These are phyloP conservation scores for Chrysolina americana DNA, from an alignment of 2,888 invertebrate genomes.

Conservation along the genomic window DNA sequence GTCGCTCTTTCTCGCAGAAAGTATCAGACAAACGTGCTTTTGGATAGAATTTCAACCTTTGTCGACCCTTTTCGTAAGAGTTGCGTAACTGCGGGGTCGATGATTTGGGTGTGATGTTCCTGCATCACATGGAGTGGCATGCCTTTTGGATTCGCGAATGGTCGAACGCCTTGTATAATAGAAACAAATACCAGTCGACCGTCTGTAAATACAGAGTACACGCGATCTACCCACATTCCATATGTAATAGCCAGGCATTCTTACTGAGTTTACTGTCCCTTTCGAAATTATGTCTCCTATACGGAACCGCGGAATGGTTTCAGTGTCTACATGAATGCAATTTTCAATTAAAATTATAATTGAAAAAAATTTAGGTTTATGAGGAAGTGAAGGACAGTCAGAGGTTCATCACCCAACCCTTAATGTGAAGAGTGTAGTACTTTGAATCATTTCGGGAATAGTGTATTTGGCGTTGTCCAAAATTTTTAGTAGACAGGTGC, in stretches of 20 bases:
- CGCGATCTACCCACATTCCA: slow-evolving; percentile 52
- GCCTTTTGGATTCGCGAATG: slow-evolving; percentile 41
- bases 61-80: background rate
- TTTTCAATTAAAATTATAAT: slow-evolving; percentile 22
- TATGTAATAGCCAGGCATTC: slow-evolving; percentile 55
- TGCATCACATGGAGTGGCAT: slow-evolving; percentile 1
- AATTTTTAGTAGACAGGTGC: background rate
- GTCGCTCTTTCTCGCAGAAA: background rate
- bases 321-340: slow-evolving; percentile 15
- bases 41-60: background rate
- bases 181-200: slow-evolving; percentile 43
- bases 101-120: background rate
- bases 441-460: background rate
- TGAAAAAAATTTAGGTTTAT: slow-evolving; percentile 3
- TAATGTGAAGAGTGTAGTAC: too few species aligned
- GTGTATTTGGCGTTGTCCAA: background rate
- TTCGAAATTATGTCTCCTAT: slow-evolving; percentile 40
- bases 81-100: background rate
- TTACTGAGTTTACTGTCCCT: slow-evolving; percentile 49
- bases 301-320: slow-evolving; percentile 21
- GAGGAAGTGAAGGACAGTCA: background rate
- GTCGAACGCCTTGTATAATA: slow-evolving; percentile 52
- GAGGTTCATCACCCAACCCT: background rate
- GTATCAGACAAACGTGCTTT: background rate
- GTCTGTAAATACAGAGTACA: slow-evolving; percentile 42